Base-by-base conservation (phyloP, 2,113 vertebrate species). In the Chionodraco myersi region DNA sequence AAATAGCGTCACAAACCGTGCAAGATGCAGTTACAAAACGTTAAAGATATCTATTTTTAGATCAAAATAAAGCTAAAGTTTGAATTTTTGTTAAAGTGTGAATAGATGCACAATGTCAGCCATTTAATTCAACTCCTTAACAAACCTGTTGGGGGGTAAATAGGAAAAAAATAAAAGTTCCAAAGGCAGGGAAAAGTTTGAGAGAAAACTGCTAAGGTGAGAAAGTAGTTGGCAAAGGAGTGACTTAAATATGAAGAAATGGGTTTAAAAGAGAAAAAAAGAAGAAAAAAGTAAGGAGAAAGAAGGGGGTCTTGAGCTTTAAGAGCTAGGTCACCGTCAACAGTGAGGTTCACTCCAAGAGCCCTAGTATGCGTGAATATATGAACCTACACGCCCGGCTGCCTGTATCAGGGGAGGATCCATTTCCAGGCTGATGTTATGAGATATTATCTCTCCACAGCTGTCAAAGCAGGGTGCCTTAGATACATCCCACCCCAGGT, bases 401-500 rank as follows among this genome's bases (percentile, higher is more conserved):
- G 70, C 51, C 85, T 91, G 82, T 89, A 83, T 90, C 91, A 83
- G 84, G 91, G 91, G 92, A 94, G 91, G 90, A 94, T 94, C 84
- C 84, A 73, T 92, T 93, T 94, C 87, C 89, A 87, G 82, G 85
- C 86, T 88, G 78, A 86, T 64, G 83, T 89, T 91, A 89, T 92
- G 87, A 90, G 91, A 93, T 94, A 91, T 91, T 89, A 93, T 93
- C 91, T 81, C 85, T 87, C 77, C 68, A 88, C 91, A 93, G 91
- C 92, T 93, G 92, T 93, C 92, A 90, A 93, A 94, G 92, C 91
- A 93, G 81, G 76, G 88, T 86, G 79, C 92, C 92, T 91, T 41
- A 41, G 5, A 41, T 41, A 36, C 36, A 36, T 36, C 34, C 34
- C 34, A 5, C 34, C 34, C 34, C 34, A 72, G 75, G 79, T 80